These are phyloP conservation scores for Chloebia gouldiae DNA, from an alignment of 2,113 vertebrate genomes.

Conservation along the genomic window DNA sequence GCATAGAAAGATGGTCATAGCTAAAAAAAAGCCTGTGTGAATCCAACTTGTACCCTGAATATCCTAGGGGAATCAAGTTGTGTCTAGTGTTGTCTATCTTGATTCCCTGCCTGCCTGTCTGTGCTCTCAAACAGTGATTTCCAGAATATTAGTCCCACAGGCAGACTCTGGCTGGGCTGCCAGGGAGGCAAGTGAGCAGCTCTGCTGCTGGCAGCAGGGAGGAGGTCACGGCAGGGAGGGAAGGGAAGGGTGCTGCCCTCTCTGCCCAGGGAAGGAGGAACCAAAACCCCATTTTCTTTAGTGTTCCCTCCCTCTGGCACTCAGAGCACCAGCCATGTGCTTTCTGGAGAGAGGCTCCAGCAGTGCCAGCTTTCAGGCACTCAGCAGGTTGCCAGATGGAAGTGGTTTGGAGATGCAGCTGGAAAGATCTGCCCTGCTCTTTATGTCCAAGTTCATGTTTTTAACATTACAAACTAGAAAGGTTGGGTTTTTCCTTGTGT, in stretches of 20 bases:
- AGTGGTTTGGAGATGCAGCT: background rate
- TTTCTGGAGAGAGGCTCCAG: background rate
- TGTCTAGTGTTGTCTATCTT: background rate
- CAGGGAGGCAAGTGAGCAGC: background rate
- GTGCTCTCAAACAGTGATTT: background rate
- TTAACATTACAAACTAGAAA: background rate
- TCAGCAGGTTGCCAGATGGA: background rate
- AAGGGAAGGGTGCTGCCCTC: rapidly evolving
- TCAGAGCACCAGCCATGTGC: rapidly evolving
- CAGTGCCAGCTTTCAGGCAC: background rate
- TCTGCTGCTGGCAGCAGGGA: background rate
- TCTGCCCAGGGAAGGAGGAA: background rate
- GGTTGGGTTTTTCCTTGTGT: background rate
- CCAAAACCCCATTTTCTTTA: background rate
- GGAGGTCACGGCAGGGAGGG: rapidly evolving
- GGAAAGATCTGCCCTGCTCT: background rate
- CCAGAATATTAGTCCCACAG: background rate
- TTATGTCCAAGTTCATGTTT: background rate
- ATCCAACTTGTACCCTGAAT: background rate
- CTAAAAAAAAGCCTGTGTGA: conserved; percentile 13
- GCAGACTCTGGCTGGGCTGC: background rate
- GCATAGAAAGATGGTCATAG: background rate
- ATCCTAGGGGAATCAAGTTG: background rate
- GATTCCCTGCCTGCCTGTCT: background rate
- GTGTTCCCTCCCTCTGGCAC: background rate